Percentiles rank a stretch among this genome's conserved stretches.
These are phyloP conservation scores for Taurulus bubalis DNA, from an alignment of 2,113 vertebrate genomes.

Conservation along the genomic window DNA sequence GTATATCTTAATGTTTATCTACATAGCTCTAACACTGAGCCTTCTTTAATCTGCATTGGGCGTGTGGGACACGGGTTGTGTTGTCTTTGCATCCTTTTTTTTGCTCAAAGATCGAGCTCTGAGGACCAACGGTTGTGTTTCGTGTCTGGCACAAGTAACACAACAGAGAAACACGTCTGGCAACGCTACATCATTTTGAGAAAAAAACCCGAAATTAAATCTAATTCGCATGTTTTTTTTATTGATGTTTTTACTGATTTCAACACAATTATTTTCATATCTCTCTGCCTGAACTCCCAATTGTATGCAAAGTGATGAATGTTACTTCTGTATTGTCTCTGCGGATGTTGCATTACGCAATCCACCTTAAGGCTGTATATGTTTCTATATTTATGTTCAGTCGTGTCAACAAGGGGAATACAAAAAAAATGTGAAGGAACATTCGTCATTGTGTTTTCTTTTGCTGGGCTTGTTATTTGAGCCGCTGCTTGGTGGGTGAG, in stretches of 20 bases:
- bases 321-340: conserved; percentile 24
- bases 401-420: conserved; percentile 40
- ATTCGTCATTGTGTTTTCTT: neutral
- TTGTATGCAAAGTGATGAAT: conserved; percentile 26
- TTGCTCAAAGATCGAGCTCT: conserved; percentile 2
- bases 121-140: conserved; percentile 28
- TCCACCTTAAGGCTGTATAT: conserved; percentile 26
- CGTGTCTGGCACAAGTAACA: conserved; percentile 49
- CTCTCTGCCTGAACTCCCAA: conserved; percentile 6
- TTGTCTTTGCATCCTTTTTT: too few species aligned
- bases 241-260: conserved; percentile 20
- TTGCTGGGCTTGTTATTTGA: neutral
- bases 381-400: conserved; percentile 52
- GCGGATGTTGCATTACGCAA: conserved; percentile 38
- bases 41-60: neutral
- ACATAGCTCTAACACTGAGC: neutral
- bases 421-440: neutral
- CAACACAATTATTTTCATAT: neutral
- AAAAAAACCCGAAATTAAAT: neutral
- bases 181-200: neutral
- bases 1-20: neutral
- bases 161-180: conserved; percentile 16
- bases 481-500: neutral
- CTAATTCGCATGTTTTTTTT: conserved; percentile 20
- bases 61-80: too few species aligned